These are phyloP conservation scores for Pachymerium ferrugineum DNA, from an alignment of 2,888 invertebrate species.

Conservation along the genomic window DNA sequence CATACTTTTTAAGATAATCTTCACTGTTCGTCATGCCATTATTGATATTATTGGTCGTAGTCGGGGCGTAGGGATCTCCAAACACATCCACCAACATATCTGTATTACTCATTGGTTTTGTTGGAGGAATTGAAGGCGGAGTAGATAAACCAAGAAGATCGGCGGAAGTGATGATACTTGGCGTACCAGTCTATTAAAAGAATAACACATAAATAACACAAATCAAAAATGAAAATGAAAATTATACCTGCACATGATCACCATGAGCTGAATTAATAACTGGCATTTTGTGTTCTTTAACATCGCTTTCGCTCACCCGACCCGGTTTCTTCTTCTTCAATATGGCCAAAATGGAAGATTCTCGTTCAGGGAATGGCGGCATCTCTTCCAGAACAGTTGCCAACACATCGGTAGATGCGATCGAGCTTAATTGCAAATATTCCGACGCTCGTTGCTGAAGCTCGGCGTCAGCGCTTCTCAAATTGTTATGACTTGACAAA, in stretches of 20 bases:
- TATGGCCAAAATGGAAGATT: constrained; percentile 94
- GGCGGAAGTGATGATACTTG: constrained; percentile 55
- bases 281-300: constrained; percentile 43
- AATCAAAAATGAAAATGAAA: not conserved
- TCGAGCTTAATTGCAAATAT: constrained; percentile 91
- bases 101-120: constrained; percentile 55
- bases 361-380: constrained; percentile 98
- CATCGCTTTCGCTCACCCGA: constrained; percentile 68
- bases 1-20: constrained; percentile 79
- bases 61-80: constrained; percentile 72
- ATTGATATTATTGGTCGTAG: constrained; percentile 33
- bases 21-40: constrained; percentile 47
- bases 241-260: not conserved
- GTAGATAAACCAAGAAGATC: constrained; percentile 83
- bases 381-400: constrained; percentile 98
- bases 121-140: constrained; percentile 61
- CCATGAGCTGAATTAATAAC: constrained; percentile 35
- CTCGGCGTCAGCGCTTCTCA: constrained; percentile 96
- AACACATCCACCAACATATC: constrained; percentile 83
- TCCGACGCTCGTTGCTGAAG: constrained; percentile 97
- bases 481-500: constrained; percentile 71
- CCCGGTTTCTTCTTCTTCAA: constrained; percentile 98
- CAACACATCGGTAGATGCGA: constrained; percentile 92
- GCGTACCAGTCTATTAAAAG: constrained; percentile 32
- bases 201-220: not conserved